These are phyloP conservation scores for Drosophila suboccidentalis DNA, from an alignment of 2,888 invertebrate genomes.

Conservation along the genomic window DNA sequence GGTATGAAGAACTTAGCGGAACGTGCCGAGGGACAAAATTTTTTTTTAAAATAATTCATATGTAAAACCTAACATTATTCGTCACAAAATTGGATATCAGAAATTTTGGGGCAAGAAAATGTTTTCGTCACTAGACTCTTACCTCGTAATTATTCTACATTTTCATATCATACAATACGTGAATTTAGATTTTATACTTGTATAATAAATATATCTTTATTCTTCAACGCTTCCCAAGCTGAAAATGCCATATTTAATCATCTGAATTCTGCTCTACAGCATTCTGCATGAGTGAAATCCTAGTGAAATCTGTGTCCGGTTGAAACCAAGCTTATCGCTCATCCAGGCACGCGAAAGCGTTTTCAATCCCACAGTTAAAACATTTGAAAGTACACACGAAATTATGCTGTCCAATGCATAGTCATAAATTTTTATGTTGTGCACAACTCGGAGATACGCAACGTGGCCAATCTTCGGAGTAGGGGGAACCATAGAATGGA, in stretches of 20 bases:
- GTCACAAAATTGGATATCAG: too few species aligned
- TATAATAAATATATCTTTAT: neutral
- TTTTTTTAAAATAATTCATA: too few species aligned
- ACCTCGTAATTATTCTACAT: too few species aligned
- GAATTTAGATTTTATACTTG: neutral
- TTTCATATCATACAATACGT: neutral
- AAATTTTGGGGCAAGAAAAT: too few species aligned
- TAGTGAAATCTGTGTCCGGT: slow-evolving; percentile 17
- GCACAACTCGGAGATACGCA: slow-evolving; percentile 46
- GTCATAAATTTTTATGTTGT: slow-evolving; percentile 74
- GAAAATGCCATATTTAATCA: slow-evolving; percentile 4
- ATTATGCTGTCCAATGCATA: slow-evolving; percentile 71
- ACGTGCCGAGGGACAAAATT: too few species aligned
- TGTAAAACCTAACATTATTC: too few species aligned
- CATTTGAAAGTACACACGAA: slow-evolving; percentile 62
- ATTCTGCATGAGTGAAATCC: slow-evolving; percentile 6
- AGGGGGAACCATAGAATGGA: slow-evolving; percentile 25
- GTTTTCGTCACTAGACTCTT: too few species aligned
- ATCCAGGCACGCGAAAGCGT: slow-evolving; percentile 37
- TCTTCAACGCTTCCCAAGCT: too few species aligned
- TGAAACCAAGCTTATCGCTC: slow-evolving; percentile 39
- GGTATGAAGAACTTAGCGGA: too few species aligned
- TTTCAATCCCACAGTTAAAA: slow-evolving; percentile 37
- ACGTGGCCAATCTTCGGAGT: slow-evolving; percentile 35
- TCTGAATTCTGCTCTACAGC: neutral